phyloP scores from a whole-genome alignment of 2,797 vertebrate genomes.

The Oophaga sylvatica region DNA sequence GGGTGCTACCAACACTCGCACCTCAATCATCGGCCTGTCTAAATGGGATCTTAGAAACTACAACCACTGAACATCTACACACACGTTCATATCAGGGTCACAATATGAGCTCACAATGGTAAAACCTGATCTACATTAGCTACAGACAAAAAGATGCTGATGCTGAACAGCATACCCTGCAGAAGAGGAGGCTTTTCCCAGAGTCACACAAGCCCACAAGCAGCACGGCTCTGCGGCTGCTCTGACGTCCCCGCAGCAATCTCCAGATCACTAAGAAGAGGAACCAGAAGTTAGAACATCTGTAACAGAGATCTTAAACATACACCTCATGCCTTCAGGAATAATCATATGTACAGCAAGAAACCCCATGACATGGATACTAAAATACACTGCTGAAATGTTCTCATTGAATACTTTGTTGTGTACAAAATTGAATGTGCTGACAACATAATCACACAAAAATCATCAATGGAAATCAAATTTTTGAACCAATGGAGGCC shows the following conservation, averaged over 20 bases:
- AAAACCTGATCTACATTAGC: not conserved
- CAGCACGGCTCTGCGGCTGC: conserved; percentile 83
- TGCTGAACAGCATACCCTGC: conserved; percentile 75
- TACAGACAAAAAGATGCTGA: not conserved
- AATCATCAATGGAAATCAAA: no score
- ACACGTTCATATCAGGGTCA: no score
- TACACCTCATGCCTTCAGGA: not conserved
- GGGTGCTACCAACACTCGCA: no score
- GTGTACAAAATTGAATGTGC: no score
- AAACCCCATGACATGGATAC: no score
- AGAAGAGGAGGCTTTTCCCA: conserved; percentile 92
- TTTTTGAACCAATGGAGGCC: no score
- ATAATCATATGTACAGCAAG: no score
- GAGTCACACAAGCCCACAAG: conserved; percentile 91
- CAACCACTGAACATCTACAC: no score
- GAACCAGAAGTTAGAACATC: not conserved
- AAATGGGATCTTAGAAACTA: not conserved
- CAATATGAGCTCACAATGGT: not conserved
- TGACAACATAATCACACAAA: no score
- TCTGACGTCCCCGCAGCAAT: conserved; percentile 82
- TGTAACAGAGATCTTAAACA: not conserved
- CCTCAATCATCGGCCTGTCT: not conserved
- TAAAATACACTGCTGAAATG: no score
- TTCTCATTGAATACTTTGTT: no score
- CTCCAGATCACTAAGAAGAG: conserved; percentile 82